Percentiles rank a stretch among this genome's conserved stretches.
These are phyloP conservation scores for Rhabdomys pumilio DNA, from an alignment of 2,797 vertebrate species.

Conservation along the genomic window DNA sequence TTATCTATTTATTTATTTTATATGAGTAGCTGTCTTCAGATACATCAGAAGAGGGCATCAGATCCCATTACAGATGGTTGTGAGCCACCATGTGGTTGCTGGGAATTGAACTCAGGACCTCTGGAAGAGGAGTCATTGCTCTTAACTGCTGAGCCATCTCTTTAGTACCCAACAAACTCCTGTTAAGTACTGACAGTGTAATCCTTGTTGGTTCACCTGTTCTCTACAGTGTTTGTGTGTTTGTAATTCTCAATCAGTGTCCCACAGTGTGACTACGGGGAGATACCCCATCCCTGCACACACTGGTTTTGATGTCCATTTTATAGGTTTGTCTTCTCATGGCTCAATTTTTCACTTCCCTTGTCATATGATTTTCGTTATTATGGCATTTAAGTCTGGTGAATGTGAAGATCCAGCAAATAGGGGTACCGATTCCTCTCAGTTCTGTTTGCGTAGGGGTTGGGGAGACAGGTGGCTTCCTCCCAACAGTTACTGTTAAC, in stretches of 20 bases:
- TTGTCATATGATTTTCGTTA: slow-evolving; percentile 59
- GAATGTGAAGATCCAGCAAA: not conserved
- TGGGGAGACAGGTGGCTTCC: slow-evolving; percentile 50
- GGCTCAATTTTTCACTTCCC: slow-evolving; percentile 72
- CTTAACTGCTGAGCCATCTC: no score
- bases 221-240: not conserved
- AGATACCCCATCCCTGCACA: not conserved
- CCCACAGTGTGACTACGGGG: no score
- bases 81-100: no score
- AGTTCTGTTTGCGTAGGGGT: slow-evolving; percentile 49
- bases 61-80: no score
- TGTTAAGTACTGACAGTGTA: no score
- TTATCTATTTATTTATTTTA: no score
- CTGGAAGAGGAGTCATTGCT: no score
- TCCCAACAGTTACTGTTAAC: not conserved
- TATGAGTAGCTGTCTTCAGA: no score
- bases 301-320: not conserved
- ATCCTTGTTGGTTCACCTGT: not conserved
- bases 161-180: no score
- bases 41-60: no score
- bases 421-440: slow-evolving; percentile 70
- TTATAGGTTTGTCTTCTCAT: not conserved
- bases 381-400: slow-evolving; percentile 10
- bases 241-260: not conserved
- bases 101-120: no score